Percentiles rank a stretch among this genome's conserved stretches.
phyloP scores from a whole-genome alignment of 2,113 vertebrate species.

The Lepus europaeus region DNA sequence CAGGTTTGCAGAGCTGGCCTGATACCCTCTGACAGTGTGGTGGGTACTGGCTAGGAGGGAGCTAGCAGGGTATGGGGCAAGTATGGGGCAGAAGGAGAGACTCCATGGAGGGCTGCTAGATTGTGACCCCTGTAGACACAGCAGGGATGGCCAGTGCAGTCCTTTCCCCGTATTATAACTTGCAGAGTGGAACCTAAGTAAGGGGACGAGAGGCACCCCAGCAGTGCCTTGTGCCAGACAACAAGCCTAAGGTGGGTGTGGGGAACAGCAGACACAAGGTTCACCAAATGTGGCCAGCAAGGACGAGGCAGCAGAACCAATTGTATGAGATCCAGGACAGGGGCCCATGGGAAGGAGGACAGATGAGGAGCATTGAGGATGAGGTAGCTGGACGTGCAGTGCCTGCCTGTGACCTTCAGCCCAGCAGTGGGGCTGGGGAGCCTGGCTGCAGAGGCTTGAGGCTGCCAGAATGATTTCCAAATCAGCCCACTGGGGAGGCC shows the following conservation, averaged over 20 bases:
- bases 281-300: not conserved
- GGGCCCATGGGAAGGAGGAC: not conserved
- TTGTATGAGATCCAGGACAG: not conserved
- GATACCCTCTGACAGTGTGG: not conserved
- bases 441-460: not conserved
- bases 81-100: not conserved
- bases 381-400: not conserved
- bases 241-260: not conserved
- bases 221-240: not conserved
- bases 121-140: constrained; percentile 22
- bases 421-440: not conserved
- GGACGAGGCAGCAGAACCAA: not conserved
- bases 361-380: not conserved
- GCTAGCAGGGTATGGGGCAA: not conserved
- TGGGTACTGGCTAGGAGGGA: not conserved
- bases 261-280: not conserved
- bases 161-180: not conserved
- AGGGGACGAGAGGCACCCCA: not conserved
- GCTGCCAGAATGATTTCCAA: constrained; percentile 46
- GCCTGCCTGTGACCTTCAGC: not conserved
- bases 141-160: not conserved
- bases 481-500: not conserved
- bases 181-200: not conserved
- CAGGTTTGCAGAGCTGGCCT: not conserved
- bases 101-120: not conserved